Percentiles rank a stretch among this genome's conserved stretches.
These are phyloP conservation scores for Magallana gigas DNA, from an alignment of 1,140 invertebrate genomes.

Conservation along the genomic window DNA sequence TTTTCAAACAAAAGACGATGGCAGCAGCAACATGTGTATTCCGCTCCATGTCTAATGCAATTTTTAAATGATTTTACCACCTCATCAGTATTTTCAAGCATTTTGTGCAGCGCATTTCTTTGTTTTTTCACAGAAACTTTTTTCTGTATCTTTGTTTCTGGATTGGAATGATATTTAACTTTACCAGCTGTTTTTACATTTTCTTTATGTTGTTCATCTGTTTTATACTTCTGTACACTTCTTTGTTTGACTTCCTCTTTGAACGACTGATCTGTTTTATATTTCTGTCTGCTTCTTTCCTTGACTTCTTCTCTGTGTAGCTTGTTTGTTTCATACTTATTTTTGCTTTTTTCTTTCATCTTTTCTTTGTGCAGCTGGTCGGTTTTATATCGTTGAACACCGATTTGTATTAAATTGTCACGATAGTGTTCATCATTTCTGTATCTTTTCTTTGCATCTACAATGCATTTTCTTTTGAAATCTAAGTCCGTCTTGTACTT, in stretches of 20 bases:
- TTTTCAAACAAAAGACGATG: too few species aligned
- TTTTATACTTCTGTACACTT: neutral
- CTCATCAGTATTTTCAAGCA: neutral
- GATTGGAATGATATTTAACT: neutral
- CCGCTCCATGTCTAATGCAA: neutral
- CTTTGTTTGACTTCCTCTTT: too few species aligned
- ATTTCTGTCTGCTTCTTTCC: neutral
- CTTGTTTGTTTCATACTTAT: neutral
- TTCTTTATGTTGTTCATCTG: neutral
- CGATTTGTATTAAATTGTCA: too few species aligned
- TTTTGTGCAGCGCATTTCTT: neutral
- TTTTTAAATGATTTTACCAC: neutral
- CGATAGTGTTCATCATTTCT: too few species aligned
- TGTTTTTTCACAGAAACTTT: neutral
- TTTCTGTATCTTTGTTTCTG: neutral
- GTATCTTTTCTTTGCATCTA: too few species aligned
- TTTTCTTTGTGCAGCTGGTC: too few species aligned
- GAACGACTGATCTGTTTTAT: too few species aligned
- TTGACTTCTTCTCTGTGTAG: neutral
- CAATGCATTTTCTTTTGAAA: too few species aligned
- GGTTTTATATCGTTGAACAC: neutral
- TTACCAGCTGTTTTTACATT: neutral
- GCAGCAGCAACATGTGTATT: too few species aligned
- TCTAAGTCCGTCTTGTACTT: neutral
- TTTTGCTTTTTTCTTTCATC: neutral